These are phyloP conservation scores for Rallus limicola DNA, from an alignment of 2,113 vertebrate genomes.

Conservation along the genomic window DNA sequence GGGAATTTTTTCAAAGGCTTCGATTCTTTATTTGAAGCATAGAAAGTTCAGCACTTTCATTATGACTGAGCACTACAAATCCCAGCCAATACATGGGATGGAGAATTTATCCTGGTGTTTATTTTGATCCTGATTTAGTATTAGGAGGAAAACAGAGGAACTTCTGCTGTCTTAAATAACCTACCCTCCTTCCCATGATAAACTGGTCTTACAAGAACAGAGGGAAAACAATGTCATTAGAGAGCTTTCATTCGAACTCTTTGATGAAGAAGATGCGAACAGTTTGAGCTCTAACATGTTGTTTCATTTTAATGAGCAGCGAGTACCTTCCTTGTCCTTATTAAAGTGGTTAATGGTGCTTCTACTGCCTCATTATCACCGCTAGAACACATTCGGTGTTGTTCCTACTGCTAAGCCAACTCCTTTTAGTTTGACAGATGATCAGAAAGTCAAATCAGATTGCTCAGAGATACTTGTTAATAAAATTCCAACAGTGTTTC, in stretches of 20 bases:
- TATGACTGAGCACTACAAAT: background rate
- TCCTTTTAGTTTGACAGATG: constrained; percentile 72
- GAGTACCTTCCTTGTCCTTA: constrained; percentile 74
- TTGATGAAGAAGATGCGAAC: constrained; percentile 73
- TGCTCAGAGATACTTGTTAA: constrained; percentile 72
- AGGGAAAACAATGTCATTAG: constrained; percentile 56
- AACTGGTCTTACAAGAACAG: constrained; percentile 22
- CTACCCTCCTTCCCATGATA: background rate
- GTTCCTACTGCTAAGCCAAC: constrained; percentile 55
- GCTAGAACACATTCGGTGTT: constrained; percentile 32
- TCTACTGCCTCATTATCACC: constrained; percentile 75
- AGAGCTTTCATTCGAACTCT: constrained; percentile 64
- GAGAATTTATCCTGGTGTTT: background rate
- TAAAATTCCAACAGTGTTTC: constrained; percentile 69
- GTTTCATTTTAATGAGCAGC: constrained; percentile 76
- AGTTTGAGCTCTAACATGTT: constrained; percentile 69
- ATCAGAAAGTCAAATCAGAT: constrained; percentile 78
- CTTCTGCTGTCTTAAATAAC: constrained; percentile 1
- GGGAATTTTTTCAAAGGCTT: background rate
- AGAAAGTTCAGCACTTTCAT: background rate
- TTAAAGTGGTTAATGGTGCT: constrained; percentile 75
- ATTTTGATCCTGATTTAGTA: constrained; percentile 7
- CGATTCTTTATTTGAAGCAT: background rate
- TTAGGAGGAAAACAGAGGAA: constrained; percentile 16
- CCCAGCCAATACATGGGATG: background rate